Percentiles rank a stretch among this genome's conserved stretches.
phyloP scores from a whole-genome alignment of 1,140 invertebrate species.

The Uloborus diversus region DNA sequence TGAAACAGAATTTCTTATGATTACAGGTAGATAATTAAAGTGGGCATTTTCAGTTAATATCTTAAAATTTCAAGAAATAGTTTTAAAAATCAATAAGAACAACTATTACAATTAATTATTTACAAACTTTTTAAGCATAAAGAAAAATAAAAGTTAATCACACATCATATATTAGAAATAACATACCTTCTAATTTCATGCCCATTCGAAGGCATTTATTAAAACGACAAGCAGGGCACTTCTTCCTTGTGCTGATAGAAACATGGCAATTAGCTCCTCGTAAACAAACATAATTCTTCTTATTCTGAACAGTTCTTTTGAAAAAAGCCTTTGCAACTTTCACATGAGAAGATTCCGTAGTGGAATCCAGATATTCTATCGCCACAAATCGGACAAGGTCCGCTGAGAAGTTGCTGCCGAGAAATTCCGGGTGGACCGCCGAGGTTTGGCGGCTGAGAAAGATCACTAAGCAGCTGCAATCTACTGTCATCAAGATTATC shows the following conservation, averaged over 20 bases:
- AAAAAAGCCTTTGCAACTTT: constrained; percentile 98
- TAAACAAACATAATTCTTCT: constrained; percentile 95
- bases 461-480: constrained; percentile 23
- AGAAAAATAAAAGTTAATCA: no score
- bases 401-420: constrained; percentile 64
- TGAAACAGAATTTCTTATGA: no score
- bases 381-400: constrained; percentile 93
- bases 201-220: constrained; percentile 95
- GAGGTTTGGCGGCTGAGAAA: constrained; percentile 38
- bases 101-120: no score
- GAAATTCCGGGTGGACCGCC: constrained; percentile 56
- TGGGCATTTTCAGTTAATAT: no score
- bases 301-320: constrained; percentile 96
- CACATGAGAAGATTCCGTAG: constrained; percentile 96
- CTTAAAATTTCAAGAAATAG: no score
- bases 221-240: constrained; percentile 96
- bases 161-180: no score
- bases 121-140: no score
- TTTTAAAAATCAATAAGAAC: no score
- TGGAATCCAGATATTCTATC: constrained; percentile 96
- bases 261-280: constrained; percentile 90
- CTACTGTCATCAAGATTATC: constrained; percentile 51
- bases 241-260: constrained; percentile 89
- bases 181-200: constrained; percentile 96
- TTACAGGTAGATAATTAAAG: no score